phyloP scores from a whole-genome alignment of 2,888 invertebrate species.

The Odontocolon sp. region DNA sequence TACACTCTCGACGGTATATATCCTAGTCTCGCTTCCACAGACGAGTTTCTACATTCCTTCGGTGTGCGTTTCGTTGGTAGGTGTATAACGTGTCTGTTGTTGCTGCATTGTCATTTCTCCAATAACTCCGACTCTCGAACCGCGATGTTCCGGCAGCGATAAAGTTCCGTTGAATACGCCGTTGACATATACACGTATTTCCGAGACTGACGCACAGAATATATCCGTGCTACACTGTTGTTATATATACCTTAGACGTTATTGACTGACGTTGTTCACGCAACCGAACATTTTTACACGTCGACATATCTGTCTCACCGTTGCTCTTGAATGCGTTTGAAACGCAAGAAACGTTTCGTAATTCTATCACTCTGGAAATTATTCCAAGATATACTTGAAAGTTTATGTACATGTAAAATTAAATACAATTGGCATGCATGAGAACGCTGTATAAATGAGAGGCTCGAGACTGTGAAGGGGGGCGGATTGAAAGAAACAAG shows the following conservation, averaged over 20 bases:
- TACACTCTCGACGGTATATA: neutral
- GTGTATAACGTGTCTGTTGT: slow-evolving; percentile 36
- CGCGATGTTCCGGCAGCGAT: slow-evolving; percentile 24
- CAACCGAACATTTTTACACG: neutral
- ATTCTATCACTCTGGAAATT: no score
- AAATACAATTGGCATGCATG: neutral
- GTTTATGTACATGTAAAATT: no score
- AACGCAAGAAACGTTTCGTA: no score
- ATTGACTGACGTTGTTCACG: slow-evolving; percentile 1
- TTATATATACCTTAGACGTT: neutral
- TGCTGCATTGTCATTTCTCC: slow-evolving; percentile 51
- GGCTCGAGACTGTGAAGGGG: neutral
- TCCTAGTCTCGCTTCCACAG: slow-evolving; percentile 19
- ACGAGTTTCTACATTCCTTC: slow-evolving; percentile 33
- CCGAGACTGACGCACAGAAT: slow-evolving; percentile 48
- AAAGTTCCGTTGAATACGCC: slow-evolving; percentile 47
- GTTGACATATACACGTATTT: slow-evolving; percentile 48
- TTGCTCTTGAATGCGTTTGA: no score
- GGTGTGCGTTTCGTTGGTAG: slow-evolving; percentile 14
- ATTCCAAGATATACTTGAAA: no score
- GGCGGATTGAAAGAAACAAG: no score
- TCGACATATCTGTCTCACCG: neutral
- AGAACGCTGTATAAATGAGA: neutral
- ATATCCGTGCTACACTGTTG: neutral
- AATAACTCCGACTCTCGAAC: slow-evolving; percentile 36